Base-by-base conservation (phyloP, 2,113 vertebrate species). In the Cheilinus undulatus region DNA sequence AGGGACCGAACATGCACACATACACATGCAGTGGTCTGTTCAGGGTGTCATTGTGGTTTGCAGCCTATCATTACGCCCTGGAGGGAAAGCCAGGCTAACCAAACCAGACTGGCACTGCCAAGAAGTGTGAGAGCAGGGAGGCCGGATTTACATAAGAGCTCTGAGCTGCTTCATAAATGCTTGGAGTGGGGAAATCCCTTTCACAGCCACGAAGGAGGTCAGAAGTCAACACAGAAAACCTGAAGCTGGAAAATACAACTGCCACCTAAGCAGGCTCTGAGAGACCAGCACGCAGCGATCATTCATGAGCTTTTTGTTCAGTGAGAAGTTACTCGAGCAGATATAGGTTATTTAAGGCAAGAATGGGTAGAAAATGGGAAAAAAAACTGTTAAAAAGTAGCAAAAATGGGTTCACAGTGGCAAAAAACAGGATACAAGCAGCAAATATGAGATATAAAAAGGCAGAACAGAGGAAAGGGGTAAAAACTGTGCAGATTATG, bases 1-100 rank as follows among this genome's bases (percentile, higher is more conserved):
- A 9, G 53, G 57, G 45, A 59, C 53, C 5, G 15, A 57, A 57
- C 38, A 57, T 67, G 64, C 62, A 58, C 46, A 70, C 52, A 52
- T 43, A 83, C 73, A 49, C 23, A 71, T 19, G 63, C 66, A 32
- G 84, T 23, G 84, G 82, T 89, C 45, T 71, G 83, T 54, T 69
- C 68, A 61, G 84, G 86, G 89, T 89, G 89, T 91, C 76, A 38
- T 77, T 82, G 86, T 45, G 86, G 89, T 85, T 86, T 84, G 65
- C 69, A 87, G 88, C 57, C 86, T 86, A 75, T 91, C 85, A 89
- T 90, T 88, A 89, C 15, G 56, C 78, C 84, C 84, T 69, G 71
- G 52, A 67, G 76, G 82, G 72, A 68, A 61, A 68, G 73, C 85
- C 76, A 73, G 78, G 50, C 73, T 87, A 75, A 89, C 84, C 86